phyloP scores from a whole-genome alignment of 2,113 vertebrate species.

The Desmodus rotundus region DNA sequence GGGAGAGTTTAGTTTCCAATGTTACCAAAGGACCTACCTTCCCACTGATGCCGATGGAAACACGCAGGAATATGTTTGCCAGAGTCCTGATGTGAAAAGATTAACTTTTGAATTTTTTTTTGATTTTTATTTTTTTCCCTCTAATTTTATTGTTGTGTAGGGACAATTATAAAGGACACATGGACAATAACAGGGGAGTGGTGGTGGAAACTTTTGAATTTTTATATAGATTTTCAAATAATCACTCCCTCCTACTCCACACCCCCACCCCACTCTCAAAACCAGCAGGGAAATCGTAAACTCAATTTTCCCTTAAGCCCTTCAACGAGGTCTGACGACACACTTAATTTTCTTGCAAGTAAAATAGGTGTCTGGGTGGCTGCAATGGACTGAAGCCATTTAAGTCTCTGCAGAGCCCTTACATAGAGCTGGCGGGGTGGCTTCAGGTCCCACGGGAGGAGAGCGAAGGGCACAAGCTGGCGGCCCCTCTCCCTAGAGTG shows the following conservation, averaged over 20 bases:
- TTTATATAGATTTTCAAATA: constrained; percentile 44
- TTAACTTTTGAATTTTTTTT: constrained; percentile 41
- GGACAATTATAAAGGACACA: no score
- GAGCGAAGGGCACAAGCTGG: not conserved
- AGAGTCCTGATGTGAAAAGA: constrained; percentile 29
- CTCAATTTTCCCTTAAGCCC: constrained; percentile 21
- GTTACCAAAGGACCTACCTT: constrained; percentile 1
- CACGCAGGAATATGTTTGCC: not conserved
- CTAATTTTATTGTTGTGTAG: no score
- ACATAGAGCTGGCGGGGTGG: not conserved
- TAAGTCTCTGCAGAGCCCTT: not conserved
- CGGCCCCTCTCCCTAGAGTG: not conserved
- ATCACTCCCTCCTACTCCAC: not conserved
- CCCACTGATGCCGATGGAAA: constrained; percentile 2
- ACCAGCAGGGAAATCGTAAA: constrained; percentile 31
- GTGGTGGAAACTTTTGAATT: constrained; percentile 38
- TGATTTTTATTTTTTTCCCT: no score
- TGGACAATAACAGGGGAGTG: no score
- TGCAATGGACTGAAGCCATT: not conserved
- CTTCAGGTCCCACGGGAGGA: not conserved
- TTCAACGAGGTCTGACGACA: constrained; percentile 28
- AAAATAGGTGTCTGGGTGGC: constrained; percentile 35
- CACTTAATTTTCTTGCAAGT: constrained; percentile 63
- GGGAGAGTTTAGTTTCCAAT: constrained; percentile 35
- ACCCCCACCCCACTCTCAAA: not conserved